These are phyloP conservation scores for Champsocephalus gunnari DNA, from an alignment of 2,797 vertebrate genomes.

Conservation along the genomic window DNA sequence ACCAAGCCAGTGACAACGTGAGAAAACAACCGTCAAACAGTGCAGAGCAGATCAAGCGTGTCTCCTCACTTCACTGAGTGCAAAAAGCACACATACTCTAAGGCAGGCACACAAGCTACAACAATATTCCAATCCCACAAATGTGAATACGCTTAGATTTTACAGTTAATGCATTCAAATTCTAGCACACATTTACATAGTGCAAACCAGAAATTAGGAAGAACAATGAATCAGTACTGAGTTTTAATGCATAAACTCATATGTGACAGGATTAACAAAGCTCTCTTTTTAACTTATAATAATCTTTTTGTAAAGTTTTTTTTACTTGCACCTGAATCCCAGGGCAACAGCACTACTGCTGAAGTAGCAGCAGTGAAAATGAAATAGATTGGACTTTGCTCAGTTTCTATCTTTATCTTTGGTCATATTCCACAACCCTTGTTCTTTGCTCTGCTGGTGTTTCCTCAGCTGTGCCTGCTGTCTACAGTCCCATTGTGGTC, in stretches of 20 bases:
- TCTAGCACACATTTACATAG: conserved; percentile 9
- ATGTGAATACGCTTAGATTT: conserved; percentile 27
- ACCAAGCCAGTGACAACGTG: conserved; percentile 95
- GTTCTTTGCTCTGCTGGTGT: conserved; percentile 76
- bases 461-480: conserved; percentile 83
- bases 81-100: conserved; percentile 79
- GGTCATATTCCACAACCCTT: conserved; percentile 58
- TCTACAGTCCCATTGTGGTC: conserved; percentile 83
- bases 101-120: conserved; percentile 55
- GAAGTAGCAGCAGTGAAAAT: conserved; percentile 43
- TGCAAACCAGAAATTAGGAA: conserved; percentile 11
- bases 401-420: conserved; percentile 66
- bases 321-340: conserved; percentile 31
- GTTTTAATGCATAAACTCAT: conserved; percentile 7
- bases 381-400: conserved; percentile 56
- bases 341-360: conserved; percentile 21
- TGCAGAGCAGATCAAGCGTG: conserved; percentile 88
- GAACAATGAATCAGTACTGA: conserved; percentile 10
- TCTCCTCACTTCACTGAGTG: conserved; percentile 82
- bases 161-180: conserved; percentile 10
- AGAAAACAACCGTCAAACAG: conserved; percentile 93
- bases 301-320: conserved; percentile 1
- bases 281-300: not conserved
- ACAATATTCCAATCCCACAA: conserved; percentile 55
- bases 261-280: conserved; percentile 3